phyloP scores from a whole-genome alignment of 2,113 vertebrate genomes.

The Anguilla japonica region DNA sequence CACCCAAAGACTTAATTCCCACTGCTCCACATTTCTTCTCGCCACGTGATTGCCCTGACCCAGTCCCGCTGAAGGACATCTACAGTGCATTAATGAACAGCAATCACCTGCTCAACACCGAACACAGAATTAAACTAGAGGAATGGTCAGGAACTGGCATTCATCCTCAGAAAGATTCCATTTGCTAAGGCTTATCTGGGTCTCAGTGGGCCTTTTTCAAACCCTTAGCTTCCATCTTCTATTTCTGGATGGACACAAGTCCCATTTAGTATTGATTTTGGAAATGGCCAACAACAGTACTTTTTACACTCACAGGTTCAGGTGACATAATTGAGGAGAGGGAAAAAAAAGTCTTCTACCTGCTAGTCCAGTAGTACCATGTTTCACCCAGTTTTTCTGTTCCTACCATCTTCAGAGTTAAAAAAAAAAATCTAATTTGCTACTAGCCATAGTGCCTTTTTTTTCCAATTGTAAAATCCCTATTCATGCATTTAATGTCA shows the following conservation, averaged over 20 bases:
- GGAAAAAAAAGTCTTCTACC: background rate
- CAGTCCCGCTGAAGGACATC: background rate
- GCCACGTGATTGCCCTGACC: background rate
- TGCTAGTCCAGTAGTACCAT: background rate
- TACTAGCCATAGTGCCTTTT: background rate
- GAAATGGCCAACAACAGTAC: slow-evolving; percentile 8
- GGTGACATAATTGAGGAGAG: background rate
- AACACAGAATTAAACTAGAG: background rate
- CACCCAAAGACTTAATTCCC: background rate
- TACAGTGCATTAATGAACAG: background rate
- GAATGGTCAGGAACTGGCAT: background rate
- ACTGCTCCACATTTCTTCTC: background rate
- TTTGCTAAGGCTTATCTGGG: background rate
- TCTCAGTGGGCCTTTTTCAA: background rate
- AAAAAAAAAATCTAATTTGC: background rate
- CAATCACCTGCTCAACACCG: background rate
- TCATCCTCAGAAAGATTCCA: background rate
- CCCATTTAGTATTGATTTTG: background rate
- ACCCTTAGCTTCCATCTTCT: background rate
- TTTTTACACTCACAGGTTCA: slow-evolving; percentile 5
- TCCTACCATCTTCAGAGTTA: background rate
- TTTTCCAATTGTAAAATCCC: background rate
- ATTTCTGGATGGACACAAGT: background rate
- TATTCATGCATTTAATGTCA: background rate
- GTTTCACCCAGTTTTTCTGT: background rate